Base-by-base conservation (phyloP, 1,140 invertebrate genomes). In the Pseudomyrmex cubaensis region DNA sequence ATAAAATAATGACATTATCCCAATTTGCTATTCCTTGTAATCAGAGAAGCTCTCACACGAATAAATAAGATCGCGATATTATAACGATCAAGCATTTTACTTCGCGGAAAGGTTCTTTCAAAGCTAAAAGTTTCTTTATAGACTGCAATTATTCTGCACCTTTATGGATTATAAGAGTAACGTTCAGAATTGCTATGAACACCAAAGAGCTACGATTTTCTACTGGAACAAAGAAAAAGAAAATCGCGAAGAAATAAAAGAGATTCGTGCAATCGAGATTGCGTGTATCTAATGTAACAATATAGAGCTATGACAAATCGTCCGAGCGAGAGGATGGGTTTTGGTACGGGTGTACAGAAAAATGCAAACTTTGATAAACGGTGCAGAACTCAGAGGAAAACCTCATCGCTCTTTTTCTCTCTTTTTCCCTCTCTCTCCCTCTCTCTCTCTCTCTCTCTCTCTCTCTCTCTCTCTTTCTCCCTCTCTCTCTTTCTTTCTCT, bases 281-380 rank as follows among this genome's bases (percentile, higher is more conserved):
- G 44, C 15, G 8, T 48, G 10, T 54, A 63, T 52, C 10, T 66
- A 54, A 20, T 2, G 20, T 35, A 35, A 35, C 50, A 73, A 83
- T 85, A 72, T 69, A 70, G 44, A 44, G 44, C 48, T 67, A 86
- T 88, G 87, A 88, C 75, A 88, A 89, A 89, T 89, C 63, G 80
- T 76, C 56, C 61, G 54, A 25, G 8, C 2, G 54, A 64, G 72
- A 86, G 52, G 57, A 86, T 84, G n/a, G 50, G 25, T 54, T 44
- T 50, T 25, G 62, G 25, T 83, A 2, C 15, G 44, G 7, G 44
- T 35, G 54, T 54, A 83, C 17, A 22, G 50, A 57, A 77, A 83
- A 69, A 84, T 80, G 63, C 83, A 84, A 80, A 70, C 48, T 84
- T 20, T 70, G 64, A 84, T 70, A 84, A 80, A 84, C 66, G 83